A percentile compares a stretch with the other conserved stretches of the same genome.
Conservation (phyloP, 1,140 invertebrate species). For the Diachasma alloeum region DNA sequence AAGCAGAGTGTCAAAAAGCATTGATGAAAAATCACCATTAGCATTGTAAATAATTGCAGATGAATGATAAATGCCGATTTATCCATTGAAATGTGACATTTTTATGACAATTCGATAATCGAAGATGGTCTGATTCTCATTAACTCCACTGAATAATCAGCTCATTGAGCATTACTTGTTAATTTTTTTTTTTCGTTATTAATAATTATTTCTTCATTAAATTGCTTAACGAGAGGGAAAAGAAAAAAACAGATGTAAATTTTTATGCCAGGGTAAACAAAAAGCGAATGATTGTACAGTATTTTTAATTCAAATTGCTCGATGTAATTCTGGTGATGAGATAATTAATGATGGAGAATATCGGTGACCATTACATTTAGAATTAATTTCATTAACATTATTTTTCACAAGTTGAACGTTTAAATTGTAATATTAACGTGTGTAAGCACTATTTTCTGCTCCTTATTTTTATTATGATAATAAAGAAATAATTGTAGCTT, state of each 20-base stretch:
- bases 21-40: neutral
- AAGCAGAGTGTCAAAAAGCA: constrained; percentile 1
- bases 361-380: constrained; percentile 33
- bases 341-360: neutral
- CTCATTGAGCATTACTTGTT: neutral
- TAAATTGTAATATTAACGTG: constrained; percentile 17
- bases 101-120: too few relatives aligned
- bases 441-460: constrained; percentile 1
- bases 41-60: neutral
- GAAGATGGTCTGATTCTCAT: too few relatives aligned
- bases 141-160: too few relatives aligned
- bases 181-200: constrained; percentile 14
- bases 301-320: constrained; percentile 53
- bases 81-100: neutral
- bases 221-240: constrained; percentile 30
- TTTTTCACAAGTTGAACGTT: constrained; percentile 3
- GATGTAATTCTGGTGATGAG: neutral
- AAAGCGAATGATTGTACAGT: constrained; percentile 50
- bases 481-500: constrained; percentile 2
- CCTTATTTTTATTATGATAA: neutral
- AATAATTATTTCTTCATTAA: constrained; percentile 25
- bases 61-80: neutral
- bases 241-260: constrained; percentile 41
- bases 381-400: constrained; percentile 24
- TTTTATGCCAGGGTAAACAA: constrained; percentile 49